Evolutionary conservation across 2,113 vertebrate species (phyloP).

Genomic region (Muntiacus reevesi): DNA sequence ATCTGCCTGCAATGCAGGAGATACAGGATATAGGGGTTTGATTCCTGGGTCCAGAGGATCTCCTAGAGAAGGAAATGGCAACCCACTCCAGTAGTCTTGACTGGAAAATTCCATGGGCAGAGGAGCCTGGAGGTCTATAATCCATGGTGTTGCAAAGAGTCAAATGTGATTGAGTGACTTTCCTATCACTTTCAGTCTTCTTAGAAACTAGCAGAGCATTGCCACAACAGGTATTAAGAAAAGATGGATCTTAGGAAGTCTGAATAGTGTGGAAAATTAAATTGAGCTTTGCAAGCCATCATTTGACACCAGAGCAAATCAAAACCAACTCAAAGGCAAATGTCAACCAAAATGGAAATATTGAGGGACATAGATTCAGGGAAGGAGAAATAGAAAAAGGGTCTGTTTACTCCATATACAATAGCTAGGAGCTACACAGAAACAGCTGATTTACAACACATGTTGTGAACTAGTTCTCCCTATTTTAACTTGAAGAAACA

Average conservation of each 20-base stretch:
- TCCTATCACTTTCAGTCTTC: background rate
- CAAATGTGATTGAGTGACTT: background rate
- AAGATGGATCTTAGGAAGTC: background rate
- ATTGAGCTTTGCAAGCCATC: background rate
- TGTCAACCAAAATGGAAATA: background rate
- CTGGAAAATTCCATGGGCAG: background rate
- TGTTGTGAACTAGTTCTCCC: background rate
- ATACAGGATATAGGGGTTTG: background rate
- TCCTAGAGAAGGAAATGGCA: background rate
- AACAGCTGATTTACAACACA: background rate
- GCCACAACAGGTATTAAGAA: background rate
- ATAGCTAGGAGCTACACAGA: background rate
- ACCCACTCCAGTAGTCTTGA: background rate
- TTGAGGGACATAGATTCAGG: background rate
- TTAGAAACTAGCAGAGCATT: background rate
- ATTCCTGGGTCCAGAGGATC: background rate
- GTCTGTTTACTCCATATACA: rapidly evolving
- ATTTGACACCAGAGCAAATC: background rate
- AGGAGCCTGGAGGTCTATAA: background rate
- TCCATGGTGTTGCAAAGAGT: background rate
- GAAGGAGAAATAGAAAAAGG: background rate
- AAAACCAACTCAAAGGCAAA: background rate
- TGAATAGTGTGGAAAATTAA: background rate
- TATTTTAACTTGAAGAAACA: background rate
- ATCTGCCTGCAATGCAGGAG: background rate